These are phyloP conservation scores for Mamestra brassicae DNA, from an alignment of 2,888 invertebrate species.

Conservation along the genomic window DNA sequence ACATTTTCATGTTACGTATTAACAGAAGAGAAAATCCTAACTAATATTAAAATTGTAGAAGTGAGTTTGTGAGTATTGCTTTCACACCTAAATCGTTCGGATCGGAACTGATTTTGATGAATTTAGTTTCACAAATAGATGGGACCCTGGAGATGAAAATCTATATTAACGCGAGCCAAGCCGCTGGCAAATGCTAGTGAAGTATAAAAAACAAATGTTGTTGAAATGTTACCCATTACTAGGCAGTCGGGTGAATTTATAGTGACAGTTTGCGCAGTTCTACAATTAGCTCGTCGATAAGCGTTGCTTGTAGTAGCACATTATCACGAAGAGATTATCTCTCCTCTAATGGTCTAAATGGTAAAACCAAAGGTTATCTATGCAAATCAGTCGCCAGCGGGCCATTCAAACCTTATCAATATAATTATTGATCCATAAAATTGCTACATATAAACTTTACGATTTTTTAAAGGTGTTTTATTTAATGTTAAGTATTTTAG, in stretches of 20 bases:
- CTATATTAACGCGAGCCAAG: too few relatives aligned
- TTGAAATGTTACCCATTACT: background rate
- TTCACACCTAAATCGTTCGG: too few relatives aligned
- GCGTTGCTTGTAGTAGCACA: slow-evolving; percentile 8
- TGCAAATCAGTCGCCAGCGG: slow-evolving; percentile 27
- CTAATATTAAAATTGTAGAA: too few relatives aligned
- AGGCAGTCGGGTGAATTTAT: background rate
- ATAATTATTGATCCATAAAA: slow-evolving; percentile 40
- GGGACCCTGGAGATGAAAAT: too few relatives aligned
- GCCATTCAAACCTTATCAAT: slow-evolving; percentile 31
- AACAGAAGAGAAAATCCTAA: too few relatives aligned
- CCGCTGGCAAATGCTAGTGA: too few relatives aligned
- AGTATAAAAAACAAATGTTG: background rate
- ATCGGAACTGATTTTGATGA: too few relatives aligned
- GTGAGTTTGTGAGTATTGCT: too few relatives aligned
- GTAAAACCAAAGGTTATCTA: slow-evolving; percentile 12
- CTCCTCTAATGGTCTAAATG: slow-evolving; percentile 5
- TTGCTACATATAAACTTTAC: slow-evolving; percentile 4
- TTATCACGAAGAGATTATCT: background rate
- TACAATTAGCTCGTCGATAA: slow-evolving; percentile 41
- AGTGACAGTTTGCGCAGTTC: slow-evolving; percentile 6
- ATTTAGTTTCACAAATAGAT: too few relatives aligned
- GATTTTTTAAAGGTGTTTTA: slow-evolving; percentile 3
- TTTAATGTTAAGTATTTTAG: slow-evolving; percentile 12
- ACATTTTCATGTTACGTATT: background rate